Base-by-base conservation (phyloP, 2,888 invertebrate genomes). In the Melolontha melolontha region DNA sequence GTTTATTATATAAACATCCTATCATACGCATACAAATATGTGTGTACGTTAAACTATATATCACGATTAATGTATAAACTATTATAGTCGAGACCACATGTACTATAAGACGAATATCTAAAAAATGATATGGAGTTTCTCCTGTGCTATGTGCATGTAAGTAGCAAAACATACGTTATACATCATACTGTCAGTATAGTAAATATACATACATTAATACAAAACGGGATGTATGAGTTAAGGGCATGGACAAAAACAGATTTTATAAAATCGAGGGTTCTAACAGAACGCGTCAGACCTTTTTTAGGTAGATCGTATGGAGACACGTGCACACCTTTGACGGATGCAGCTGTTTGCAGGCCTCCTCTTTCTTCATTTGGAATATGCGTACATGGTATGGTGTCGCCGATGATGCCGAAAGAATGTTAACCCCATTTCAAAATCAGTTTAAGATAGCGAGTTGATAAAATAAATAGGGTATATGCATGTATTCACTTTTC, bases 331-430 rank as follows among this genome's bases (percentile, higher is more conserved):
- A 69, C 71, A 34, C 64, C 57, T 44, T 17, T 57, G 64, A 73
- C 73, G 73, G 73, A 73, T 73, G 73, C 73, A 73, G 73, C 73
- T 73, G 73, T 66, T 70, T 70, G 69, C 69, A 70, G 66, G 70
- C 70, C 70, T 72, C 67, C 67, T 68, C 67, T 68, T 68, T 65
- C 59, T 47, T 62, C 34, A 49, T 34, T 34, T n/a, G 22, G 42
- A 47, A 47, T 62, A 62, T 62, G 47, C 49, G 49, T 34, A n/a
- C 47, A 7, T 41, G 2, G 42, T 34, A 6, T 10, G 29, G 39
- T 57, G 11, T 17, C 40, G 40, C 10, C 54, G 14, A 54, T 40
- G 57, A 8, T 22, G 41, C 17, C 17, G 40, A 59, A 59, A 14
- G 16, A 14, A 47, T 34, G 12, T 49, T 34, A 62, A 47, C 47